A percentile compares a stretch with the other conserved stretches of the same genome.
These are phyloP conservation scores for Holacanthella duospinosa DNA, from an alignment of 2,888 invertebrate species.

Conservation along the genomic window DNA sequence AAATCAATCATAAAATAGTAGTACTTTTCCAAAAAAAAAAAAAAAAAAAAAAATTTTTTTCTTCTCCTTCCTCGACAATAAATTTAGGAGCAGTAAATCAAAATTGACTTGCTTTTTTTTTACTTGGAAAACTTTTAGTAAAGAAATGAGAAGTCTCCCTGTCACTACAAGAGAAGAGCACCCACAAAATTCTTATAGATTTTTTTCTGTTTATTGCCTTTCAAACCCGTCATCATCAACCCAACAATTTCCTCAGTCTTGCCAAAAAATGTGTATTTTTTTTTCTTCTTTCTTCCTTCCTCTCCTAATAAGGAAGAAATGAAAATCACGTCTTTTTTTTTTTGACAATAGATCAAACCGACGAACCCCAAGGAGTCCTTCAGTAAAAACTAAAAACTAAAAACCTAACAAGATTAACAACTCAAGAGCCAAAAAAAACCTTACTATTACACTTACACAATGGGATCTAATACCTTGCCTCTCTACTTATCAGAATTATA, in stretches of 20 bases:
- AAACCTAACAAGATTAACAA: neutral
- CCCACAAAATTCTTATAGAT: neutral
- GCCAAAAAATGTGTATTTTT: neutral
- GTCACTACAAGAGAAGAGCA: neutral
- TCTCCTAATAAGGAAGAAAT: neutral
- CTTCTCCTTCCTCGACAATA: neutral
- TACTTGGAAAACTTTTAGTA: too few species aligned
- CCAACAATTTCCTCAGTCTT: neutral
- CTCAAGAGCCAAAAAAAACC: too few species aligned
- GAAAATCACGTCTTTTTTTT: slow-evolving; percentile 2
- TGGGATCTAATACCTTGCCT: too few species aligned
- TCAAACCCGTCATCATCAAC: neutral
- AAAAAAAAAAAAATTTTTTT: too few species aligned
- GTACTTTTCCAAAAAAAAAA: too few species aligned
- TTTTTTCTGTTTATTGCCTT: neutral
- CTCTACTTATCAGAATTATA: neutral
- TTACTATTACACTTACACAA: too few species aligned
- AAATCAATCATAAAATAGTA: too few species aligned
- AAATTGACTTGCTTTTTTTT: neutral
- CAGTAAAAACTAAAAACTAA: neutral
- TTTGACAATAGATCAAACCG: neutral
- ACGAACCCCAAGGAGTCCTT: neutral
- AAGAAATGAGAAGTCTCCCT: neutral
- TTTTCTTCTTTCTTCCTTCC: neutral
- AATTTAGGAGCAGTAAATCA: neutral